phyloP scores from a whole-genome alignment of 2,797 vertebrate species.

The Poecilia velifera region DNA sequence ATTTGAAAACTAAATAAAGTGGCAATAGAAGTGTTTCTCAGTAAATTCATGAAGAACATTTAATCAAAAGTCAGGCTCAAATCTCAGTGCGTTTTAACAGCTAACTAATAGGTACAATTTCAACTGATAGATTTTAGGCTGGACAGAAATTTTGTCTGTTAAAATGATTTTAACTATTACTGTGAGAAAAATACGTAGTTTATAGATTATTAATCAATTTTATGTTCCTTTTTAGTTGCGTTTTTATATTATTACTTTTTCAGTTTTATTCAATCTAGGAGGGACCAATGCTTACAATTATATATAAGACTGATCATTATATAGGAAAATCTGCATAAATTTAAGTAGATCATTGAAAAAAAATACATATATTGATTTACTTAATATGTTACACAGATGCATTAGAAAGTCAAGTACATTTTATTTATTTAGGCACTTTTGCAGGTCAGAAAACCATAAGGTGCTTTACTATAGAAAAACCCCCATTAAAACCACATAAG shows the following conservation, averaged over 20 bases:
- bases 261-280: too few relatives aligned
- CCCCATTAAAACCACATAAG: not conserved
- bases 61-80: not conserved
- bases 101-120: not conserved
- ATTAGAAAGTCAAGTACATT: not conserved
- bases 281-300: too few relatives aligned
- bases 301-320: not conserved
- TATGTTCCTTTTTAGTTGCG: not conserved
- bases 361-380: not conserved
- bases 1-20: not conserved
- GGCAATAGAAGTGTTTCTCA: not conserved
- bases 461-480: not conserved
- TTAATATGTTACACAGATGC: not conserved
- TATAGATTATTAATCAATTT: not conserved
- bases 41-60: not conserved
- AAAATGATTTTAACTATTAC: not conserved
- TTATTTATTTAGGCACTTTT: not conserved
- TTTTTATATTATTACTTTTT: too few relatives aligned
- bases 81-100: not conserved
- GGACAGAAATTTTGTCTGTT: not conserved
- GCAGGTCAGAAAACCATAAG: not conserved
- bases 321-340: not conserved
- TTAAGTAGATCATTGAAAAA: not conserved
- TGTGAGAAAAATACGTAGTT: not conserved
- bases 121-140: not conserved